phyloP scores from a whole-genome alignment of 2,888 invertebrate species.

The Exephanes ischioxanthus region DNA sequence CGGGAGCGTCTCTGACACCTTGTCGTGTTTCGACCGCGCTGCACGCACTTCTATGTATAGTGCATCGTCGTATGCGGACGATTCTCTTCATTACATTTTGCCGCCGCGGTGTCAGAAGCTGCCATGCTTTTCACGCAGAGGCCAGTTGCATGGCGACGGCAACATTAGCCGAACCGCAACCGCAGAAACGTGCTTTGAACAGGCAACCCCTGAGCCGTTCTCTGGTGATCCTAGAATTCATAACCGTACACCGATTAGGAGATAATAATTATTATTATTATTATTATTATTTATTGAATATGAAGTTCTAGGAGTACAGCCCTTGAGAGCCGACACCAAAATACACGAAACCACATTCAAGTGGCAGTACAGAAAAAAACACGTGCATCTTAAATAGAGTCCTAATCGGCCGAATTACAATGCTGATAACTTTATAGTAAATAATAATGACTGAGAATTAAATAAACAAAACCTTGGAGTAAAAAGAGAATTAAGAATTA shows the following conservation, averaged over 20 bases:
- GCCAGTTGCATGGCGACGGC: constrained; percentile 8
- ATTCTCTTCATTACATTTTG: constrained; percentile 30
- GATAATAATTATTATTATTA: neutral
- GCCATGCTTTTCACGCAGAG: constrained; percentile 20
- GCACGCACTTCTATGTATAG: constrained; percentile 34
- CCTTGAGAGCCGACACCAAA: no score
- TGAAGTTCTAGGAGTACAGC: no score
- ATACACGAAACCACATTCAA: no score
- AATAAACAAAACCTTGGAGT: no score
- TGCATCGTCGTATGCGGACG: constrained; percentile 3
- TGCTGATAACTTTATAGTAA: no score
- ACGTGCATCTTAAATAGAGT: no score
- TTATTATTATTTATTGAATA: no score
- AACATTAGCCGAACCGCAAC: constrained; percentile 28
- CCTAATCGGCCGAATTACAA: no score
- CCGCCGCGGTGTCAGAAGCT: constrained; percentile 18
- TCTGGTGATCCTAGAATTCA: constrained; percentile 11
- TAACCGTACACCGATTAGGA: neutral
- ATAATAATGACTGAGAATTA: no score
- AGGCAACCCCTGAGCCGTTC: neutral
- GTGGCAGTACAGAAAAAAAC: no score
- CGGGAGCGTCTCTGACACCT: constrained; percentile 22
- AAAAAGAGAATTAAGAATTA: no score
- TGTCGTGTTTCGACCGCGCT: constrained; percentile 15
- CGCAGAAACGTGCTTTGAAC: constrained; percentile 26